These are phyloP conservation scores for Catharus fuscescens DNA, from an alignment of 2,113 vertebrate genomes.

Conservation along the genomic window DNA sequence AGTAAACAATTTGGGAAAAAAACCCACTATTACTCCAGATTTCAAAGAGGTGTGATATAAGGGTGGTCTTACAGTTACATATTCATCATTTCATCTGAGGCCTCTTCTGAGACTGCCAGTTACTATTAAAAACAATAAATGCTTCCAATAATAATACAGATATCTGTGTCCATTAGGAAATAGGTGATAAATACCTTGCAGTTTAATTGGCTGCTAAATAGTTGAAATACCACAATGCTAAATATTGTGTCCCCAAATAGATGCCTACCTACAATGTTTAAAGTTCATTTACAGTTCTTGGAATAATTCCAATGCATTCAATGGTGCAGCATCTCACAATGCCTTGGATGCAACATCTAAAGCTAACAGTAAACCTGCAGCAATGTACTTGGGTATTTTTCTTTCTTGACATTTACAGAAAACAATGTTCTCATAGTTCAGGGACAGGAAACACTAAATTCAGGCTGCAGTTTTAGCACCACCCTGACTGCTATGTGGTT, in stretches of 20 bases:
- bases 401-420: neutral
- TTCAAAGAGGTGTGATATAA: neutral
- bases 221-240: neutral
- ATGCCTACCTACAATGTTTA: neutral
- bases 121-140: neutral
- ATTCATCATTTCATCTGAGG: neutral
- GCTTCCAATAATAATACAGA: neutral
- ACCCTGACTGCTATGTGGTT: neutral
- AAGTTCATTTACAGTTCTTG: neutral
- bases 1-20: neutral
- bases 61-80: neutral
- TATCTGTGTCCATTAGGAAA: neutral
- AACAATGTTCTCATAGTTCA: slow-evolving; percentile 6
- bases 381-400: neutral
- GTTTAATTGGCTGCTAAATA: neutral
- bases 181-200: neutral
- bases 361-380: neutral
- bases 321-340: neutral
- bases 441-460: slow-evolving; percentile 17
- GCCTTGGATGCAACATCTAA: neutral
- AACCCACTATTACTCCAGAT: neutral
- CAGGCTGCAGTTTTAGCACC: neutral
- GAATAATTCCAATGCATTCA: neutral
- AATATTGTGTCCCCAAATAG: neutral
- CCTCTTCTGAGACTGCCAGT: neutral